phyloP scores from a whole-genome alignment of 2,888 invertebrate species.

The Leptogaster cylindrica region DNA sequence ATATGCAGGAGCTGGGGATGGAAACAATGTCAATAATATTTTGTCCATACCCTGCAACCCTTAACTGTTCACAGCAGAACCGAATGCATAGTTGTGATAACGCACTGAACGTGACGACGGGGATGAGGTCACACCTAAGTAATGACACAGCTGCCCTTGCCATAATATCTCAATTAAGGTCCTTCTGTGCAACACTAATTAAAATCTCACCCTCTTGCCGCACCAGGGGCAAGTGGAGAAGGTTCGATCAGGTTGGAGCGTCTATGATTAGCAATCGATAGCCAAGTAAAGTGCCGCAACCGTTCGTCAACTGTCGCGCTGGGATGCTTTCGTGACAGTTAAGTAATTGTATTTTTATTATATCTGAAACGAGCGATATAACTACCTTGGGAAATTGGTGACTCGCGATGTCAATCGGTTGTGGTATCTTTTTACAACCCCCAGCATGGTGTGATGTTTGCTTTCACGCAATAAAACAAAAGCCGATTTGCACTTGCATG shows the following conservation, averaged over 20 bases:
- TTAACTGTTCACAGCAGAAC: too few relatives aligned
- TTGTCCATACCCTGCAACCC: too few relatives aligned
- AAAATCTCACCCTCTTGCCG: neutral
- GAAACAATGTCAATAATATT: too few relatives aligned
- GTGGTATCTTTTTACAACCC: constrained; percentile 30
- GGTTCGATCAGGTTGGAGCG: neutral
- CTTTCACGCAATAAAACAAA: constrained; percentile 42
- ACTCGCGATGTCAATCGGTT: constrained; percentile 30
- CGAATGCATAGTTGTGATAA: too few relatives aligned
- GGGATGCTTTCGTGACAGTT: constrained; percentile 33
- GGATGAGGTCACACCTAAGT: too few relatives aligned
- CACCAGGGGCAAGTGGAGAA: neutral
- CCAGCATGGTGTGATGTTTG: constrained; percentile 2
- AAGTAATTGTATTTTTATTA: constrained; percentile 42
- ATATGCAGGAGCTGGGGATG: too few relatives aligned
- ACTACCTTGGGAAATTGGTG: constrained; percentile 35
- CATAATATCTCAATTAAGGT: too few relatives aligned
- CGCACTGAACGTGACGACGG: too few relatives aligned
- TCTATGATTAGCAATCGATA: constrained; percentile 31
- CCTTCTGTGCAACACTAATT: constrained; percentile 7
- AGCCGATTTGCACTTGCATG: constrained; percentile 32
- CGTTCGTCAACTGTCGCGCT: constrained; percentile 6
- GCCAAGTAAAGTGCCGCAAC: constrained; percentile 10
- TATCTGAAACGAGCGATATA: constrained; percentile 38
- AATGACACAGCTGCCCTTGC: too few relatives aligned